Percentiles rank a stretch among this genome's conserved stretches.
These are phyloP conservation scores for Meloe dianella DNA, from an alignment of 2,888 invertebrate genomes.

Conservation along the genomic window DNA sequence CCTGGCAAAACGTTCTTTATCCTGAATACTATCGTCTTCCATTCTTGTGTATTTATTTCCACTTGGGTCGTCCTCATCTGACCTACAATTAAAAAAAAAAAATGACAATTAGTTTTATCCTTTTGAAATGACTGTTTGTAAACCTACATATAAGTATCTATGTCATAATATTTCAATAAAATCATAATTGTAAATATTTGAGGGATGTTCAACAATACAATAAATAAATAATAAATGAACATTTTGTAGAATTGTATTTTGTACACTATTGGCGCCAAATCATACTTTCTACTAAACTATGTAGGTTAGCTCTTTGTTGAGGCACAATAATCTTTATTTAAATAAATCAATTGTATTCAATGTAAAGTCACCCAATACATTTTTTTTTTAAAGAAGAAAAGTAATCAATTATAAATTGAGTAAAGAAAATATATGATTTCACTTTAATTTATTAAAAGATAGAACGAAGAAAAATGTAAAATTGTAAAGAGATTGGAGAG, in stretches of 20 bases:
- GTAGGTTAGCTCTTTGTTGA: slow-evolving; percentile 47
- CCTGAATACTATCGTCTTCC: slow-evolving; percentile 94
- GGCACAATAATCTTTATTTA: slow-evolving; percentile 30
- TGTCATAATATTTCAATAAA: too few relatives aligned
- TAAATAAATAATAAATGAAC: background rate
- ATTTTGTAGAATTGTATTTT: slow-evolving; percentile 22
- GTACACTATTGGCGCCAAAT: slow-evolving; percentile 31
- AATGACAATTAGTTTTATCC: background rate
- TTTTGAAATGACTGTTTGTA: slow-evolving; percentile 14
- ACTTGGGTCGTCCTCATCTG: slow-evolving; percentile 87
- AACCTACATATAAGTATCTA: background rate
- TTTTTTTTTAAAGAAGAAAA: background rate
- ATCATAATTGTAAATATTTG: background rate
- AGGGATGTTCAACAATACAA: background rate
- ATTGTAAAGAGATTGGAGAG: slow-evolving; percentile 23
- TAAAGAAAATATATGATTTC: background rate
- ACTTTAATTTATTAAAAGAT: slow-evolving; percentile 19
- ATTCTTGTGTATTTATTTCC: slow-evolving; percentile 82
- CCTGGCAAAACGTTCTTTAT: slow-evolving; percentile 97
- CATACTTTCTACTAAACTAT: slow-evolving; percentile 54
- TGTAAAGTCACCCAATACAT: background rate
- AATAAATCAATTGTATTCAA: slow-evolving; percentile 28
- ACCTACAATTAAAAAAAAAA: slow-evolving; percentile 61
- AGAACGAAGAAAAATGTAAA: slow-evolving; percentile 7
- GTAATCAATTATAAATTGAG: slow-evolving; percentile 1